Conservation (phyloP, 2,888 invertebrate species). For the Drosophila barbarae region DNA sequence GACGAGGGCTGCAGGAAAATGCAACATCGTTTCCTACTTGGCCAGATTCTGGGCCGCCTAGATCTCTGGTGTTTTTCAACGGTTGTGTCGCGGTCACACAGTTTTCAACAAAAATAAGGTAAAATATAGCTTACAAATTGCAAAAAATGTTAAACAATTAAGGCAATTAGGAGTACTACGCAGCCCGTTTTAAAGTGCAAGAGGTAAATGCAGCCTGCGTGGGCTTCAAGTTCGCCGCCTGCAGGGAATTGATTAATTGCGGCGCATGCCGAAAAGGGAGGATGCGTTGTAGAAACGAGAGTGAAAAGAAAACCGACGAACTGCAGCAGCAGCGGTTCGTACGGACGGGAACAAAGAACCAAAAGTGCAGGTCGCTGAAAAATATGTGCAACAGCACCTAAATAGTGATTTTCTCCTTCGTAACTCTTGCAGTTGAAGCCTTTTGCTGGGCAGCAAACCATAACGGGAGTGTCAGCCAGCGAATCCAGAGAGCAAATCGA, state of each 20-base stretch:
- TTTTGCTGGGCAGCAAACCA: constrained; percentile 60
- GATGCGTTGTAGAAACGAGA: constrained; percentile 48
- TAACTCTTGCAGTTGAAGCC: constrained; percentile 57
- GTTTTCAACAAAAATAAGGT: constrained; percentile 73
- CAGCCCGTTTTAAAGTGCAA: constrained; percentile 6
- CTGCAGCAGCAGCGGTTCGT: constrained; percentile 10
- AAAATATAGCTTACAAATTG: constrained; percentile 53
- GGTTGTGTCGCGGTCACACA: not conserved
- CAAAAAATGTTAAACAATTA: constrained; percentile 54
- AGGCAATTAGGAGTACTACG: constrained; percentile 15
- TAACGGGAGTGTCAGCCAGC: constrained; percentile 41
- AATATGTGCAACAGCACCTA: constrained; percentile 9
- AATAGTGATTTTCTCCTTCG: constrained; percentile 5
- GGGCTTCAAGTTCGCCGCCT: constrained; percentile 10
- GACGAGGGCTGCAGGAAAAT: not conserved
- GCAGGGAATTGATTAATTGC: constrained; percentile 66
- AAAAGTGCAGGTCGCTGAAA: constrained; percentile 30
- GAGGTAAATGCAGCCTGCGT: not conserved
- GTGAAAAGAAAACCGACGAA: constrained; percentile 48
- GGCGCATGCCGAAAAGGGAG: constrained; percentile 74
- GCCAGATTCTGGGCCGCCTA: constrained; percentile 10
- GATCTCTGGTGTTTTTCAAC: not conserved
- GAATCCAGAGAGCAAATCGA: constrained; percentile 20
- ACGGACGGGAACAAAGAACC: constrained; percentile 55
- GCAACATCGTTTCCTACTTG: not conserved